These are phyloP conservation scores for Mus caroli DNA, from an alignment of 2,797 vertebrate genomes.

Conservation along the genomic window DNA sequence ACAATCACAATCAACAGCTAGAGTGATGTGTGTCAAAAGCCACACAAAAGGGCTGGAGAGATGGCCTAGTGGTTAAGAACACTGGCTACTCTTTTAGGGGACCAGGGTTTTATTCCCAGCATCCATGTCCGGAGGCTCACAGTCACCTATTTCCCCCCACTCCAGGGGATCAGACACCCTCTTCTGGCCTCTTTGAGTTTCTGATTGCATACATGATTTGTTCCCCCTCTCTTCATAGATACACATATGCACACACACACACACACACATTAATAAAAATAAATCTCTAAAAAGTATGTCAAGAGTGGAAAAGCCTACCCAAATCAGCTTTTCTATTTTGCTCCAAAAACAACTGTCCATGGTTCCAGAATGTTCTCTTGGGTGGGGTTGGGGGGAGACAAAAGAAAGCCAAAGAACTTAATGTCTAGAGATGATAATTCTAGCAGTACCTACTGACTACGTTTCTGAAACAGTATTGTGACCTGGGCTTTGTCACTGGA, in stretches of 20 bases:
- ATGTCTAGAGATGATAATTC: neutral
- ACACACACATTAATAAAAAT: neutral
- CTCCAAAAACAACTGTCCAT: neutral
- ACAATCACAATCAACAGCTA: rapidly evolving
- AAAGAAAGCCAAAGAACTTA: neutral
- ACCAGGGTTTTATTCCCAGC: neutral
- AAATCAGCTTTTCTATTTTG: neutral
- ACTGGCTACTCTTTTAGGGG: neutral
- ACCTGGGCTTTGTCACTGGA: neutral
- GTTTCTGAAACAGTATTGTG: rapidly evolving
- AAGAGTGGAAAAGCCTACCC: neutral
- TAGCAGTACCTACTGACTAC: neutral
- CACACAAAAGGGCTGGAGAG: neutral
- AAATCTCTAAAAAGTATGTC: neutral
- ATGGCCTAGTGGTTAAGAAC: neutral
- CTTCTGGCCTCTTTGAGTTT: neutral
- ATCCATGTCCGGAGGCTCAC: neutral
- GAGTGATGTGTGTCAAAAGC: neutral
- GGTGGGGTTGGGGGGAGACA: neutral
- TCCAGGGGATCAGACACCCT: neutral
- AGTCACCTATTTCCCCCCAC: neutral
- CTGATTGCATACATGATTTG: neutral
- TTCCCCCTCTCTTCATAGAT: neutral
- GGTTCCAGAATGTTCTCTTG: neutral
- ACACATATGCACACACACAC: neutral